These are phyloP conservation scores for Aphelocoma californica DNA, from an alignment of 2,797 vertebrate species.

Conservation along the genomic window DNA sequence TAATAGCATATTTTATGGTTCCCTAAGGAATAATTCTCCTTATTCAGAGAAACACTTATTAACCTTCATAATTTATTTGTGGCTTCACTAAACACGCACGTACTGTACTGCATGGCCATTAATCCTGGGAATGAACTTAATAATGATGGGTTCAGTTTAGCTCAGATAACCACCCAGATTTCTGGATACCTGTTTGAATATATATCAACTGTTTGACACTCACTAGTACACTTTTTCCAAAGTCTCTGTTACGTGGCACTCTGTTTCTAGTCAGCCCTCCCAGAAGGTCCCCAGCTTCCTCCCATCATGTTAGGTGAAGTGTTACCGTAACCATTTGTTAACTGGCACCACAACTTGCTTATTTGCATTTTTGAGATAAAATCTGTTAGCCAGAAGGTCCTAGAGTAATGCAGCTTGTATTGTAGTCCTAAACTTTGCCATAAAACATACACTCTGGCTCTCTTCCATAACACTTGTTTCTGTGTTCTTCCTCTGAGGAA, in stretches of 20 bases:
- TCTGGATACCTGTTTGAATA: constrained; percentile 31
- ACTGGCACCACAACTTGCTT: not conserved
- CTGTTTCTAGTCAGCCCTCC: not conserved
- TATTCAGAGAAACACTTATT: constrained; percentile 60
- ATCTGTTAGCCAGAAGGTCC: not conserved
- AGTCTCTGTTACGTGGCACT: not conserved
- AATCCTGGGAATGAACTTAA: constrained; percentile 64
- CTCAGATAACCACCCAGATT: constrained; percentile 63
- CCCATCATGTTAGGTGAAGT: not conserved
- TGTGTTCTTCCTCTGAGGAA: not conserved
- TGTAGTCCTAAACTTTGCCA: not conserved
- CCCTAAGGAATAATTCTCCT: constrained; percentile 60
- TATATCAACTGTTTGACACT: not conserved
- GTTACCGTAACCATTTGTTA: not conserved
- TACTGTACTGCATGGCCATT: constrained; percentile 46
- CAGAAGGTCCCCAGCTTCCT: not conserved
- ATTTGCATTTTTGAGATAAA: not conserved
- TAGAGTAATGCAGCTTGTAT: not conserved
- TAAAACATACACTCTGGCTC: not conserved
- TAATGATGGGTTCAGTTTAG: constrained; percentile 50
- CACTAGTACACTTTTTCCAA: not conserved
- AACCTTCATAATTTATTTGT: constrained; percentile 66
- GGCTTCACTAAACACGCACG: constrained; percentile 51
- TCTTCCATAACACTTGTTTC: not conserved
- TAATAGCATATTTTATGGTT: constrained; percentile 54